phyloP scores from a whole-genome alignment of 1,140 invertebrate species.

The Scaptomyza graminum region DNA sequence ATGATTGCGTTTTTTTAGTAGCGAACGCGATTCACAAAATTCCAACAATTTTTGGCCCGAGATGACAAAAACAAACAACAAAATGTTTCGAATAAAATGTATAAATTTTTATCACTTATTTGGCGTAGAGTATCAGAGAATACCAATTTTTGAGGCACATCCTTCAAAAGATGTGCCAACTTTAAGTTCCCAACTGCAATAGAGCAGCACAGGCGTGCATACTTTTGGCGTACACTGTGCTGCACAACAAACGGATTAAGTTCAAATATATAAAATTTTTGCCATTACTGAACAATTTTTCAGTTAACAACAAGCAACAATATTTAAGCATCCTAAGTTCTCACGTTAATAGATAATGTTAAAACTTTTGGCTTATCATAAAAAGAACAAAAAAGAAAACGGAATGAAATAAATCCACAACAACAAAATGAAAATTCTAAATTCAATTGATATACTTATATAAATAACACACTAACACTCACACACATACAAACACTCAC shows the following conservation, averaged over 20 bases:
- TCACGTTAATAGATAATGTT: constrained; percentile 57
- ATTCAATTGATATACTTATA: constrained; percentile 69
- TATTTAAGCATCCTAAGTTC: constrained; percentile 65
- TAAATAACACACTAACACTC: constrained; percentile 63
- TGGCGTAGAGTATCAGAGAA: constrained; percentile 63
- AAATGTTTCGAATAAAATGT: constrained; percentile 63
- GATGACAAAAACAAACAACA: constrained; percentile 40
- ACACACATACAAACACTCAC: constrained; percentile 52
- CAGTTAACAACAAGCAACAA: constrained; percentile 49
- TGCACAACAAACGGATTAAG: constrained; percentile 58
- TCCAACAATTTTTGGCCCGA: constrained; percentile 51
- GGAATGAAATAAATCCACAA: constrained; percentile 5
- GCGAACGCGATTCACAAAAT: constrained; percentile 81
- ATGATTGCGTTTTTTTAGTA: constrained; percentile 81
- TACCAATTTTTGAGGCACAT: constrained; percentile 41
- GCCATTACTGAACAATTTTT: constrained; percentile 34
- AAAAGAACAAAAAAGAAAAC: constrained; percentile 45
- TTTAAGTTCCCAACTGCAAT: constrained; percentile 73
- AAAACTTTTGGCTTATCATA: constrained; percentile 76
- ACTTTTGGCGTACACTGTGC: constrained; percentile 68
- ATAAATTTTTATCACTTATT: constrained; percentile 83
- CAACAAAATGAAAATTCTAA: constrained; percentile 63
- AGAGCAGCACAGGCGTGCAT: constrained; percentile 54
- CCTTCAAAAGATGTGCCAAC: constrained; percentile 23
- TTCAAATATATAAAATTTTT: constrained; percentile 49